phyloP scores from a whole-genome alignment of 2,113 vertebrate species.

The Vulpes vulpes region DNA sequence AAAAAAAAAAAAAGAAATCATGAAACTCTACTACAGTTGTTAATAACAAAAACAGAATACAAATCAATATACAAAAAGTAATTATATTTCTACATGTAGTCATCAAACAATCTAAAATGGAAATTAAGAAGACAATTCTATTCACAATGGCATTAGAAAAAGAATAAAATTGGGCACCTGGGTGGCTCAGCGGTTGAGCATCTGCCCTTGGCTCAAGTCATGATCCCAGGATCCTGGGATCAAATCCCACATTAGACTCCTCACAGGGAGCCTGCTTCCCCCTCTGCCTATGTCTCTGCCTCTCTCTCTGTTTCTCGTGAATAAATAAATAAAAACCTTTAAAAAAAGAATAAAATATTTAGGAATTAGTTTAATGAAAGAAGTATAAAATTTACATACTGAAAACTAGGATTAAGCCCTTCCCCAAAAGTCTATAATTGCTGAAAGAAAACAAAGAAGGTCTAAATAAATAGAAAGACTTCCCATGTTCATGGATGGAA shows the following conservation, averaged over 20 bases:
- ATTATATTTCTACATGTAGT: not conserved
- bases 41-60: not conserved
- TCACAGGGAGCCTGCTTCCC: no score
- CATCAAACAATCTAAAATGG: not conserved
- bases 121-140: not conserved
- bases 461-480: not conserved
- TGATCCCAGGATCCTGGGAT: no score
- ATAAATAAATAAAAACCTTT: no score
- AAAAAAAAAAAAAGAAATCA: not conserved
- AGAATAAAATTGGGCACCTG: not conserved
- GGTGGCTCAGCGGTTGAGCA: no score
- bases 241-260: no score
- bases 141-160: not conserved
- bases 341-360: not conserved
- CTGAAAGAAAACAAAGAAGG: not conserved
- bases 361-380: not conserved
- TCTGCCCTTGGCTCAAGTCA: no score
- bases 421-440: not conserved
- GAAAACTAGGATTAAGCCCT: not conserved
- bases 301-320: no score
- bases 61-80: not conserved
- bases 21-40: not conserved
- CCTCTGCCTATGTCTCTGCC: no score
- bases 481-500: not conserved
- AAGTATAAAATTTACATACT: not conserved